Evolutionary conservation across 2,797 vertebrate genomes (phyloP), one percentile per base, ranked within the genome.

Genomic region (Oceanodroma leucorhoa): DNA sequence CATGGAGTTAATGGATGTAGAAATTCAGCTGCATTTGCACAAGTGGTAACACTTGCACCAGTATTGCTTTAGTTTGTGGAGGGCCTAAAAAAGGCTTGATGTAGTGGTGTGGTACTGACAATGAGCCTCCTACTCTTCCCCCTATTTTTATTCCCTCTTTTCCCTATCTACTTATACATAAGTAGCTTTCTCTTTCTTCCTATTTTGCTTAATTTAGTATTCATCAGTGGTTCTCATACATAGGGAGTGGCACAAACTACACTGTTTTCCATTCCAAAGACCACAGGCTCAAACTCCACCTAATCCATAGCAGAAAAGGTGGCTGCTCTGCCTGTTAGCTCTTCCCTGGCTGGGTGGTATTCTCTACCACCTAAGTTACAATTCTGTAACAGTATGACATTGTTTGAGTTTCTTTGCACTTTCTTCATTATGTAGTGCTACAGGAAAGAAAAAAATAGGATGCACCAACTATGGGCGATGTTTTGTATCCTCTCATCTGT

Each of bases 1-100:
- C 38, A n/a, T 22, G 57, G 21, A 71, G 32, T 64, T 85, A 83
- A 83, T 71, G 82, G 62, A 87, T 89, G 54, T 71, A 94, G 72
- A 84, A 62, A 87, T 89, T 89, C 11, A 30, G 15, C 34, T 82
- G n/a, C 30, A 34, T 83, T 92, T 92, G 34, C 48, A 48, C 5
- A 73, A 14, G 24, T 43, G 14, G 2, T 64, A 30, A 51, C 55
- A 46, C 24, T 80, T 80, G 29, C 26, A 32, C 19, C 53, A 23
- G 14, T 41, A 34, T 20, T 64, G 9, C 6, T 81, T 58, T 66
- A 19, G 14, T 75, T 71, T 75, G 14, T 65, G 32, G 23, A 45
- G 11, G 30, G 5, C 11, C 48, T 77, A 36, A 51, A 94, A 71
- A 58, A 43, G 30, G 1, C 32, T 48, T 78, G 12, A 2, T 62